These are phyloP conservation scores for Koerneria pararmatus DNA, from an alignment of 2,888 invertebrate genomes.

Conservation along the genomic window DNA sequence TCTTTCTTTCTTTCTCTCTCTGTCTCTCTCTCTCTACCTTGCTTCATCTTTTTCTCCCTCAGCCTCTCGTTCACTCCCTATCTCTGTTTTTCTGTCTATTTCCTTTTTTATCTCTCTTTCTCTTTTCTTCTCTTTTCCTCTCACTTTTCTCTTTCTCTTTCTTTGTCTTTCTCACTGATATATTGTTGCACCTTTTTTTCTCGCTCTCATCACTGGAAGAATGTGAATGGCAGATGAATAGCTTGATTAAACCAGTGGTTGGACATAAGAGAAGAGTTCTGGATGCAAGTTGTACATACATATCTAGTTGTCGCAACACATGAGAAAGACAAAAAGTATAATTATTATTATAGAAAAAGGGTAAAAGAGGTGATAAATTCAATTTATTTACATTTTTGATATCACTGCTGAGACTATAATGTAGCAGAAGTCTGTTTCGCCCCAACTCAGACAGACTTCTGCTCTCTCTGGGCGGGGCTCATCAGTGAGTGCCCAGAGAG, in stretches of 20 bases:
- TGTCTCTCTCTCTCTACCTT: slow-evolving; percentile 5
- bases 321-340: no score
- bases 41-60: slow-evolving; percentile 4
- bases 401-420: no score
- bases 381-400: no score
- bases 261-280: not conserved
- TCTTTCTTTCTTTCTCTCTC: not conserved
- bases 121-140: slow-evolving; percentile 3
- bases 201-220: slow-evolving; percentile 15
- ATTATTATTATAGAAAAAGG: no score
- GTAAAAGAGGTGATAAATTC: no score
- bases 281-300: not conserved
- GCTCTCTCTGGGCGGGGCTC: no score
- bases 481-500: no score
- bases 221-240: slow-evolving; percentile 25
- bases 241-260: slow-evolving; percentile 22
- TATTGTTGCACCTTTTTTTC: not conserved
- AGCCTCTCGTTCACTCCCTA: not conserved
- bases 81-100: not conserved
- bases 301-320: no score
- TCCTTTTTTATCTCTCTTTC: not conserved
- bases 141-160: not conserved
- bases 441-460: no score
- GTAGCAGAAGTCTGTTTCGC: no score
- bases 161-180: not conserved